Conservation (phyloP, 2,797 vertebrate species). For the Harpagifer antarcticus region DNA sequence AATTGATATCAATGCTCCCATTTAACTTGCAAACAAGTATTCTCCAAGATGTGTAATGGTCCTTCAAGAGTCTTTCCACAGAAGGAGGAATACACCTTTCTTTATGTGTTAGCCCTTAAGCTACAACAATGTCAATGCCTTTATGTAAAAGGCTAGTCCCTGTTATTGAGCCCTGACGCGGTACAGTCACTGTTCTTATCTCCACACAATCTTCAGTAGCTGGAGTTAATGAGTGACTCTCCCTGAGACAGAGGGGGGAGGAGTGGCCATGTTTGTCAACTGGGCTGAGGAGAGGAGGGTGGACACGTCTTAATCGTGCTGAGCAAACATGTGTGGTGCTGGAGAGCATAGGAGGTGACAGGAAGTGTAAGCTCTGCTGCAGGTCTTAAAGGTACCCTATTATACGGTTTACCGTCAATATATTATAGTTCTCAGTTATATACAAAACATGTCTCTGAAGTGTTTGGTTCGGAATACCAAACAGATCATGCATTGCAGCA, state of each 20-base stretch:
- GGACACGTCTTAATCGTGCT: slow-evolving; percentile 37
- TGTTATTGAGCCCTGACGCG: neutral
- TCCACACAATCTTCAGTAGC: slow-evolving; percentile 28
- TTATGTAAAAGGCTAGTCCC: neutral
- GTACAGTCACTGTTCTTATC: slow-evolving; percentile 27
- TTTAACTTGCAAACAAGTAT: neutral
- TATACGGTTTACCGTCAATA: too few relatives aligned
- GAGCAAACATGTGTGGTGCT: slow-evolving; percentile 58
- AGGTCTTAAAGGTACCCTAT: neutral
- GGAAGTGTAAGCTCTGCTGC: neutral
- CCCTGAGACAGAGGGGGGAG: slow-evolving; percentile 16
- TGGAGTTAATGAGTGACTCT: slow-evolving; percentile 75
- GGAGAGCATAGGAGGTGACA: slow-evolving; percentile 3
- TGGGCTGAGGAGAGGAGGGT: slow-evolving; percentile 59
- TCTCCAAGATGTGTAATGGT: too few relatives aligned
- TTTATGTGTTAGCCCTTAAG: neutral
- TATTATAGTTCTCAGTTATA: too few relatives aligned
- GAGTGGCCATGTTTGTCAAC: slow-evolving; percentile 66
- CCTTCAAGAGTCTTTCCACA: neutral
- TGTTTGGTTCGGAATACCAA: too few relatives aligned
- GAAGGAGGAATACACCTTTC: neutral
- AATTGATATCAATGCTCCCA: neutral
- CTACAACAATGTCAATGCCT: neutral
- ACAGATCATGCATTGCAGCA: too few relatives aligned
- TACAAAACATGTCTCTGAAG: too few relatives aligned